phyloP scores from a whole-genome alignment of 1,140 invertebrate species.

The Zophobas atratus region DNA sequence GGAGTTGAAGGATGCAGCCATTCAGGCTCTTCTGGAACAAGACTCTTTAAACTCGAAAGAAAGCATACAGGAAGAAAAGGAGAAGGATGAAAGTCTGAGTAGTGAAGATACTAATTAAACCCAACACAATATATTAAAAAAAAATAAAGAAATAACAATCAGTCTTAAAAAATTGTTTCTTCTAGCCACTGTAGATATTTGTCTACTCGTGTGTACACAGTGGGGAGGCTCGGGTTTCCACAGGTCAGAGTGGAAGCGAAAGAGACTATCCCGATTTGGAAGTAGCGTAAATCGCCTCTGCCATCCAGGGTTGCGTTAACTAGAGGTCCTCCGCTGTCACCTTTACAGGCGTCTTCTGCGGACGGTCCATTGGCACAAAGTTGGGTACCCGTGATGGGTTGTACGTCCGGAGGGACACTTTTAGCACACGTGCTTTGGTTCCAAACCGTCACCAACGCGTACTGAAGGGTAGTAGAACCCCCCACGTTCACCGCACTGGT shows the following conservation, averaged over 20 bases:
- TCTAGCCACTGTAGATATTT: conserved; percentile 78
- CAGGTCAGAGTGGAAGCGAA: conserved; percentile 70
- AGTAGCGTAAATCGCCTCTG: conserved; percentile 60
- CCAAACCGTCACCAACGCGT: conserved; percentile 51
- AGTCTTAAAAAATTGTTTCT: conserved; percentile 55
- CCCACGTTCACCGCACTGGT: conserved; percentile 53
- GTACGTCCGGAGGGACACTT: conserved; percentile 34
- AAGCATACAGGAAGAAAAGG: conserved; percentile 37
- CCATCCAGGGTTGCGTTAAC: conserved; percentile 63
- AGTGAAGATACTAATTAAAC: conserved; percentile 38
- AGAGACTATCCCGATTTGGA: conserved; percentile 69
- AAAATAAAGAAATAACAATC: conserved; percentile 26
- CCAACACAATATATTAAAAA: conserved; percentile 17
- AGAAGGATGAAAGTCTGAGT: background rate
- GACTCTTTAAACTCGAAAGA: conserved; percentile 28
- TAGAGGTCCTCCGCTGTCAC: conserved; percentile 69
- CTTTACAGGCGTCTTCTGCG: conserved; percentile 66
- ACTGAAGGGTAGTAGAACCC: conserved; percentile 53
- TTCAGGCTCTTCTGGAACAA: conserved; percentile 56
- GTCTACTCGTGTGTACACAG: conserved; percentile 75
- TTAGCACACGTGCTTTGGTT: conserved; percentile 49
- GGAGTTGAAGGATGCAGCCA: conserved; percentile 61
- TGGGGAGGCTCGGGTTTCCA: conserved; percentile 72
- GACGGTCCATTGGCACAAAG: conserved; percentile 76
- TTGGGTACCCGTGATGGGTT: conserved; percentile 68